Conservation (phyloP, 2,113 vertebrate genomes). For the Fregetta grallaria region DNA sequence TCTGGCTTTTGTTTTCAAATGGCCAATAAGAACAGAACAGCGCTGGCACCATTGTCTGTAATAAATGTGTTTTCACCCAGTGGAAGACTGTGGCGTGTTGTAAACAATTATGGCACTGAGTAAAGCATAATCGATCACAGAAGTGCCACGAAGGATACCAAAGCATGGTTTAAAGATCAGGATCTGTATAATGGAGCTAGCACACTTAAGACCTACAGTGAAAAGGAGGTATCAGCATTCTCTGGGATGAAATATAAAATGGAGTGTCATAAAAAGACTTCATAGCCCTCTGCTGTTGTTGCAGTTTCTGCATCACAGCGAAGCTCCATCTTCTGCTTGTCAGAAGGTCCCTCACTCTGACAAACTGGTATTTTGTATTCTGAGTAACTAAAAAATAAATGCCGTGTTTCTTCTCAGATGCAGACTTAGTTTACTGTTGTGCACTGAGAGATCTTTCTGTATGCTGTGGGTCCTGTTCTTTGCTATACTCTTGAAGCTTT, state of each 20-base stretch:
- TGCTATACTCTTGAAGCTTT: background rate
- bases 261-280: background rate
- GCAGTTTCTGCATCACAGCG: background rate
- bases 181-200: background rate
- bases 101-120: conserved; percentile 51
- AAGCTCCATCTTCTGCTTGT: background rate
- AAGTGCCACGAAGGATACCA: conserved; percentile 1
- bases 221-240: background rate
- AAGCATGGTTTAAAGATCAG: background rate
- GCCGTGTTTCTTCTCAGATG: background rate
- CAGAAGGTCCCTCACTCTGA: background rate
- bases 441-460: background rate
- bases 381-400: background rate
- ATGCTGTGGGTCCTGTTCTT: background rate
- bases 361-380: background rate
- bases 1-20: conserved; percentile 52
- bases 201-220: background rate
- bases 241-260: background rate
- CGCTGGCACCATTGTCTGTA: conserved; percentile 68
- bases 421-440: background rate
- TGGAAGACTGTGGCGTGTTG: conserved; percentile 3
- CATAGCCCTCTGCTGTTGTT: background rate
- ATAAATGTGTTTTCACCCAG: conserved; percentile 39
- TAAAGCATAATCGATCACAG: background rate
- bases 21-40: conserved; percentile 41